Evolutionary conservation across 2,113 vertebrate species (phyloP).

Genomic region (Electrona antarctica): DNA sequence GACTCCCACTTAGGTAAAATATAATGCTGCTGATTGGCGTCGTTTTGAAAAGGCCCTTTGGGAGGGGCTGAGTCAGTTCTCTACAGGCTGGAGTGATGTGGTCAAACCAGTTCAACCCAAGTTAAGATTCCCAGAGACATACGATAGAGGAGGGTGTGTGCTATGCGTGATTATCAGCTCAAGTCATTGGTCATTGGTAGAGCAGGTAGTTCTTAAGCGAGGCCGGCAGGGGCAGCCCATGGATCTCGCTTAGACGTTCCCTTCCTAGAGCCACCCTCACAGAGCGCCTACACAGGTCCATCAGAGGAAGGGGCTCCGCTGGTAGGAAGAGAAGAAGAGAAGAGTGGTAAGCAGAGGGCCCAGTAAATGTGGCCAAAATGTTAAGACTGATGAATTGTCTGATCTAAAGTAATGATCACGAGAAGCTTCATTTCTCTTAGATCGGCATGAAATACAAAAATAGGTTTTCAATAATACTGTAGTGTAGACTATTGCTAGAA

Average conservation of each 20-base stretch:
- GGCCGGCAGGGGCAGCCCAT: slow-evolving; percentile 89
- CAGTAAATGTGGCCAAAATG: no score
- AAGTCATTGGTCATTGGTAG: slow-evolving; percentile 87
- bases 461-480: no score
- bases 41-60: slow-evolving; percentile 29
- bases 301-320: slow-evolving; percentile 97
- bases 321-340: slow-evolving; percentile 23
- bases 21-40: slow-evolving; percentile 12
- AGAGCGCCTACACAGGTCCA: slow-evolving; percentile 94
- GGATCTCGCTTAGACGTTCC: slow-evolving; percentile 91
- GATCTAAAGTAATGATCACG: no score
- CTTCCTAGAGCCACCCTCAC: slow-evolving; percentile 92
- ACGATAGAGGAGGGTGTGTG: slow-evolving; percentile 32
- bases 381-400: no score
- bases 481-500: no score
- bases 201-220: slow-evolving; percentile 98
- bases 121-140: slow-evolving; percentile 58
- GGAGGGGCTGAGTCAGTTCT: slow-evolving; percentile 47
- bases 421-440: no score
- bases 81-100: slow-evolving; percentile 59
- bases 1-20: slow-evolving; percentile 40
- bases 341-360: slow-evolving; percentile 18
- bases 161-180: slow-evolving; percentile 19
- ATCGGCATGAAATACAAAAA: no score
- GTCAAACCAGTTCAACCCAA: slow-evolving; percentile 58